phyloP scores from a whole-genome alignment of 2,113 vertebrate genomes.

The Tachysurus fulvidraco region DNA sequence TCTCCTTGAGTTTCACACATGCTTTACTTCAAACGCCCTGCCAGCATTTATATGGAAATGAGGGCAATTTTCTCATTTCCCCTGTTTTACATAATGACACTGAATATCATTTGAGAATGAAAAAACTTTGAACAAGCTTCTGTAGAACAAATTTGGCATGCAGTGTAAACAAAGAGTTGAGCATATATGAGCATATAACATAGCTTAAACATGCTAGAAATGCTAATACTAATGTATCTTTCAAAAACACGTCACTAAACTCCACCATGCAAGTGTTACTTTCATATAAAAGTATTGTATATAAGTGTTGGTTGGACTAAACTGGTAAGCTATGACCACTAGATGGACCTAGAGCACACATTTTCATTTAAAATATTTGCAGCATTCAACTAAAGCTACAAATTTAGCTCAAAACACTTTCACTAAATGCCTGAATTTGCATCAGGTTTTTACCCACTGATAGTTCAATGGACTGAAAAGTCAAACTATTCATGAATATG shows the following conservation, averaged over 20 bases:
- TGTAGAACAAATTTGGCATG: conserved; percentile 14
- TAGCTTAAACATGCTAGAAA: not conserved
- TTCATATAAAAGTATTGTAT: not conserved
- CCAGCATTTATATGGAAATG: conserved; percentile 35
- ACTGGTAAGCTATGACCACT: conserved; percentile 17
- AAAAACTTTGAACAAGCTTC: not conserved
- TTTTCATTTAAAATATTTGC: not conserved
- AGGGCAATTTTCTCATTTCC: conserved; percentile 40
- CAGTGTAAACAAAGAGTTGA: conserved; percentile 5
- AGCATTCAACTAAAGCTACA: conserved; percentile 1
- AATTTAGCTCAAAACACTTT: conserved; percentile 15
- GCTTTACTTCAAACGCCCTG: conserved; percentile 24
- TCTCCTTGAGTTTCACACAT: conserved; percentile 1
- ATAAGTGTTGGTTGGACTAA: not conserved
- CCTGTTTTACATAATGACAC: conserved; percentile 43
- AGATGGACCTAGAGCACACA: conserved; percentile 47
- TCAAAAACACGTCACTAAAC: not conserved
- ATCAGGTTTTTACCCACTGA: conserved; percentile 46
- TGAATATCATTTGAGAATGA: conserved; percentile 34
- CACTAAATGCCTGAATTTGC: conserved; percentile 29
- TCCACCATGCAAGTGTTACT: not conserved
- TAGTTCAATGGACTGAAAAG: conserved; percentile 48
- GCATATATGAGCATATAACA: not conserved
- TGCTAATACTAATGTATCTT: not conserved
- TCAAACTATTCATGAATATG: conserved; percentile 47